Percentiles rank a stretch among this genome's conserved stretches.
These are phyloP conservation scores for Tokudaia muenninki DNA, from an alignment of 2,797 vertebrate species.

Conservation along the genomic window DNA sequence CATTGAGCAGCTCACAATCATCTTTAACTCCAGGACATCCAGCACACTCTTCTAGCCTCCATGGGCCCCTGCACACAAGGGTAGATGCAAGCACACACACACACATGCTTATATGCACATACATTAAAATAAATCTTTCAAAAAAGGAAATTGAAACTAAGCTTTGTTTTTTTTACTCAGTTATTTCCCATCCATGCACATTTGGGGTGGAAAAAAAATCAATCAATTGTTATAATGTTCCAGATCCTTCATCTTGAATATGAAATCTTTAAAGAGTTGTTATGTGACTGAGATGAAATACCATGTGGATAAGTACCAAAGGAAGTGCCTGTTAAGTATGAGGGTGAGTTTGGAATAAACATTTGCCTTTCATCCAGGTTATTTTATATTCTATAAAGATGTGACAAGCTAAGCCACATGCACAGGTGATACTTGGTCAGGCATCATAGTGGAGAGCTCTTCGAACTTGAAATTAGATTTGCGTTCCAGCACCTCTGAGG, in stretches of 20 bases:
- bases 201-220: background rate
- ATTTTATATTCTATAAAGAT: background rate
- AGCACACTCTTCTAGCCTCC: background rate
- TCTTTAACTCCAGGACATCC: background rate
- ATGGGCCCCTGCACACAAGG: background rate
- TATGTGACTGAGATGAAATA: background rate
- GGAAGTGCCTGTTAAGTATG: background rate
- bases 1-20: background rate
- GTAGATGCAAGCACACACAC: background rate
- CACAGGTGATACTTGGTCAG: background rate
- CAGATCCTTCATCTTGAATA: slow-evolving; percentile 49
- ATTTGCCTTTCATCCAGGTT: background rate
- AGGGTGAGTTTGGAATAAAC: background rate
- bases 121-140: background rate
- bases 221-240: background rate
- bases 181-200: background rate
- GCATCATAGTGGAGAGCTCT: background rate
- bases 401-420: background rate
- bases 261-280: background rate
- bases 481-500: background rate
- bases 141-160: background rate
- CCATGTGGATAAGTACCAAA: background rate
- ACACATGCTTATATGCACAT: background rate
- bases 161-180: background rate
- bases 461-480: background rate